Evolutionary conservation across 1,140 invertebrate genomes (phyloP).

Genomic region (Eriocheir sinensis): DNA sequence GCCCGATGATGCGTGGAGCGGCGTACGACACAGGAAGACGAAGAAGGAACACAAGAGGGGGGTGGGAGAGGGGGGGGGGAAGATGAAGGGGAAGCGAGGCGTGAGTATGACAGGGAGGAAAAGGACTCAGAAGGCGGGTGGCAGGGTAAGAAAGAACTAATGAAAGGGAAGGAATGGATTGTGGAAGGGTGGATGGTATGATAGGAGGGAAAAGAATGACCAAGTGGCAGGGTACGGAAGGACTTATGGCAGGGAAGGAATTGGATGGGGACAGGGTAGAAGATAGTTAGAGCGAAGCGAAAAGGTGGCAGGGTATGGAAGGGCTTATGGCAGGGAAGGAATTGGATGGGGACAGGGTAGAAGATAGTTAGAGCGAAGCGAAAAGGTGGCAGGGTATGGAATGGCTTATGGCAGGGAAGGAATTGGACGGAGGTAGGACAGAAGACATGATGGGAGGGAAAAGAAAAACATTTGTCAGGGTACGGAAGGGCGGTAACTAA

Average conservation of each 20-base stretch:
- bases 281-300: no score
- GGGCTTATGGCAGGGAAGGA: background rate
- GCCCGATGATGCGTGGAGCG: no score
- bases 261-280: no score
- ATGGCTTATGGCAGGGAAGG: background rate
- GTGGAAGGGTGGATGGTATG: no score
- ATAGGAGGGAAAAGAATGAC: no score
- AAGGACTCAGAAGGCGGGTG: background rate
- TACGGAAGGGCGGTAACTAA: no score
- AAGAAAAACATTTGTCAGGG: background rate
- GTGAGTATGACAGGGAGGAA: background rate
- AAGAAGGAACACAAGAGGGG: background rate
- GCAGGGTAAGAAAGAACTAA: background rate
- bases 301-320: no score
- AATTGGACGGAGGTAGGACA: background rate
- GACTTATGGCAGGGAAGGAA: no score
- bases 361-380: background rate
- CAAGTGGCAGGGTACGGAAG: no score
- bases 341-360: background rate
- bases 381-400: background rate
- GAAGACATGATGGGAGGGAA: background rate
- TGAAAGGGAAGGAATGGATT: no score
- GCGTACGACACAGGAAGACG: background rate
- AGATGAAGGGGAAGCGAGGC: background rate
- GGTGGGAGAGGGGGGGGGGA: background rate